phyloP scores from a whole-genome alignment of 2,113 vertebrate genomes.

The Oophaga pumilio region DNA sequence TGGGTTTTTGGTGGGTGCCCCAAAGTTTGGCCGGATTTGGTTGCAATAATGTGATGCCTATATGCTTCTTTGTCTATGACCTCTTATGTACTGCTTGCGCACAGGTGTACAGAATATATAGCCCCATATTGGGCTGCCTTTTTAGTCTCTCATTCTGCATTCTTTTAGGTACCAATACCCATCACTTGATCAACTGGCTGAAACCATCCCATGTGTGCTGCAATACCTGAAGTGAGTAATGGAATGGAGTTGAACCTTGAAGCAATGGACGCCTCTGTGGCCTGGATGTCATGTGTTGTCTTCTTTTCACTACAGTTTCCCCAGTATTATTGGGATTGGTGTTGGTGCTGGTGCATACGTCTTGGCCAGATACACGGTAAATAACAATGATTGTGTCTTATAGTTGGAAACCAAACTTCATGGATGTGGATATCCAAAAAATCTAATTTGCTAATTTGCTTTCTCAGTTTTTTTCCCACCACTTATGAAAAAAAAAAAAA shows the following conservation, averaged over 20 bases:
- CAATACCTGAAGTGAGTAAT: slow-evolving; percentile 87
- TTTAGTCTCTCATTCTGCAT: background rate
- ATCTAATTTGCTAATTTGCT: too few species aligned
- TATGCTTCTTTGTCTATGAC: background rate
- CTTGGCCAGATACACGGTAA: slow-evolving; percentile 84
- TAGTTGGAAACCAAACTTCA: background rate
- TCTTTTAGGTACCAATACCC: slow-evolving; percentile 83
- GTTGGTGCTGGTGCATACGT: slow-evolving; percentile 89
- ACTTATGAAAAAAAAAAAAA: too few species aligned
- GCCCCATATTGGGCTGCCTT: background rate
- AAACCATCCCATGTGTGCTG: slow-evolving; percentile 87
- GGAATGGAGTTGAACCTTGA: background rate
- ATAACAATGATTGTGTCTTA: slow-evolving; percentile 47
- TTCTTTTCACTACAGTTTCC: slow-evolving; percentile 73
- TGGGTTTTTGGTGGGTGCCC: background rate
- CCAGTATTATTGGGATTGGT: slow-evolving; percentile 85
- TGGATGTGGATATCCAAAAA: background rate
- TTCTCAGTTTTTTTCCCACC: too few species aligned
- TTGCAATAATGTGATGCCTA: too few species aligned
- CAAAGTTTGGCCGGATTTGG: background rate
- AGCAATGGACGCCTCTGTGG: background rate
- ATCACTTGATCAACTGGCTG: slow-evolving; percentile 85
- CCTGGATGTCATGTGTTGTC: slow-evolving; percentile 18
- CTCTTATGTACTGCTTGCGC: background rate
- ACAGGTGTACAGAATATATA: background rate